Evolutionary conservation across 2,113 vertebrate genomes (phyloP), one percentile per base, ranked within the genome.

Genomic region (Vulpes ferrilata): DNA sequence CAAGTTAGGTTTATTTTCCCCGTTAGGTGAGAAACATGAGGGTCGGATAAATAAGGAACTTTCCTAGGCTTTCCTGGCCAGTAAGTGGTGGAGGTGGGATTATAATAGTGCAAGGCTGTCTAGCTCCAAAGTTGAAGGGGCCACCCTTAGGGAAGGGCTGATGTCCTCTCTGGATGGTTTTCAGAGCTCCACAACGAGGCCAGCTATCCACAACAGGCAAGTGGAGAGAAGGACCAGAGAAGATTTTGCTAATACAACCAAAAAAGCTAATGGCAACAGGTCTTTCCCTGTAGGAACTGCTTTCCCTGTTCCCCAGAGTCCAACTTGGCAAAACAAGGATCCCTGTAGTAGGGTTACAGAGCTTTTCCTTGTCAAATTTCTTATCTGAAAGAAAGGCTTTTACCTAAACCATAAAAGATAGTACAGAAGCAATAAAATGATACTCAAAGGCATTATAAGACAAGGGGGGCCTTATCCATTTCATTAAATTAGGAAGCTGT

Each of bases 321-420:
- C 38, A 79, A 20, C 25, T 65, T 69, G 16, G 69, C 90, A 76
- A 87, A 85, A 78, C 69, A 78, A 17, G n/a, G 76, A 48, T 38
- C 23, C 76, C 87, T 19, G 35, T 57, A 81, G 65, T 32, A 78
- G 35, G 19, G 20, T 71, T 57, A 38, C 2, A 60, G 62, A 71
- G 13, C 55, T 96, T 90, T 93, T 32, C 53, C 76, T 84, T 65
- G 90, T 43, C 16, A 32, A 86, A 48, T 84, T 69, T 64, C 27
- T 94, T 89, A 64, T 53, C 76, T 86, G 64, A 79, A 93, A 97
- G 90, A 60, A 96, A 96, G 43, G 13, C 59, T 71, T 86, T 95
- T 93, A 59, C 73, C 62, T n/a, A 81, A 97, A 67, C 30, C 64
- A 78, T 78, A 88, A 97, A 96, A 91, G 69, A n/a, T 69, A 81